Conservation (phyloP, 2,113 vertebrate species). For the Vulpes vulpes region DNA sequence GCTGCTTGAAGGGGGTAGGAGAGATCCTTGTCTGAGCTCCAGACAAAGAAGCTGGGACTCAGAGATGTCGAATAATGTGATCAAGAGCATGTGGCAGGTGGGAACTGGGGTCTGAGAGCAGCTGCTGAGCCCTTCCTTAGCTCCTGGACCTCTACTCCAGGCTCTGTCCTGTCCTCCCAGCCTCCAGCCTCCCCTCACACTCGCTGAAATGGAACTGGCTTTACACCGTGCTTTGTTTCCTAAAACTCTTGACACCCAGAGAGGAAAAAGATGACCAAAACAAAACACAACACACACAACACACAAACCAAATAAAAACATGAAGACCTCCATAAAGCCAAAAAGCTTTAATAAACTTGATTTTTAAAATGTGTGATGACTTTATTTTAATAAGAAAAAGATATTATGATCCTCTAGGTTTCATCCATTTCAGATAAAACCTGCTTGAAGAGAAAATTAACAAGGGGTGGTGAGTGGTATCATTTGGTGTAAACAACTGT, state of each 20-base stretch:
- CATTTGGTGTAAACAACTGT: not conserved
- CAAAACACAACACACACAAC: not conserved
- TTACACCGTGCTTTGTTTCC: not conserved
- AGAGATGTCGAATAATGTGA: not conserved
- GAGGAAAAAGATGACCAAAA: not conserved
- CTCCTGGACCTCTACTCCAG: not conserved
- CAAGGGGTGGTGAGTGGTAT: rapidly evolving
- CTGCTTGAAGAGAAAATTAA: not conserved
- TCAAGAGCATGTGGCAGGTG: not conserved
- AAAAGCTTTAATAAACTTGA: not conserved
- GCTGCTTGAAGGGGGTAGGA: not conserved
- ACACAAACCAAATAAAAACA: not conserved
- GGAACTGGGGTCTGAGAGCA: not conserved
- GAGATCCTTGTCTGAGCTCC: not conserved
- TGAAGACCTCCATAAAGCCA: not conserved
- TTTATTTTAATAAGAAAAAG: not conserved
- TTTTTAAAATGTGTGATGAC: not conserved
- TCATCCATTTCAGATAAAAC: not conserved
- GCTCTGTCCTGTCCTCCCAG: not conserved
- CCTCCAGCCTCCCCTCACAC: not conserved
- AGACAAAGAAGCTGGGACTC: not conserved
- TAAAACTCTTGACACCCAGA: not conserved
- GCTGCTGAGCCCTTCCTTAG: too few relatives aligned
- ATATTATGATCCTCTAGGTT: not conserved
- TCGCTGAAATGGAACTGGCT: not conserved